Base-by-base conservation (phyloP, 1,140 invertebrate genomes). In the Ceratina japonica region DNA sequence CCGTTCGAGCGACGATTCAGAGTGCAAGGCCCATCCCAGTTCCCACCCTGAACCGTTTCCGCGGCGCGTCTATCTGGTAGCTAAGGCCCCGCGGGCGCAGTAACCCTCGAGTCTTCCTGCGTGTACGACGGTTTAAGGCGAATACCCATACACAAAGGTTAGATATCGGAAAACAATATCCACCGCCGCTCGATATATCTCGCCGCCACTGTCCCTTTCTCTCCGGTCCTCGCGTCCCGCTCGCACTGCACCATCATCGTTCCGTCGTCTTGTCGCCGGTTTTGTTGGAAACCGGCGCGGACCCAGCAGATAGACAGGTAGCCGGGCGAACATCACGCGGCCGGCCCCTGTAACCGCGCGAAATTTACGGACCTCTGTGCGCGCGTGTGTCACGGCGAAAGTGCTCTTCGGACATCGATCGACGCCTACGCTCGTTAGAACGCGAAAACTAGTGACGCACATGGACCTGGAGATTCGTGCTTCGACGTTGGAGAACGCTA, bases 1-100 rank as follows among this genome's bases (percentile, higher is more conserved):
- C 62, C 20, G 72, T 79, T 71, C 27, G 44, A 68, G 37, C 37
- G 51, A 61, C 66, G 84, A 76, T 68, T 66, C 54, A 80, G 86
- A 81, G 79, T 86, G 77, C 63, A 31, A 86, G 84, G 86, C 86
- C 88, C 87, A 58, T 80, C 84, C 87, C 84, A 81, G 75, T 81
- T 87, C 87, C 83, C 87, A 86, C 82, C 81, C 78, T 51, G 65
- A 24, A n/a, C 75, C 15, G 56, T 56, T 71, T 54, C 27, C 66
- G 58, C 37, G 74, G 70, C 82, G 80, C 81, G 87, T 89, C 87
- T 91, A 89, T 90, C 90, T 91, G 89, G 91, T 92, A 92, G 91
- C 90, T 89, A 91, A 92, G 91, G 91, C 91, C 91, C 91, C 87
- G 90, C 91, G 91, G 92, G 92, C 92, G 86, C 91, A 92, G 92